phyloP scores from a whole-genome alignment of 2,888 invertebrate species.

The Stramonita haemastoma region DNA sequence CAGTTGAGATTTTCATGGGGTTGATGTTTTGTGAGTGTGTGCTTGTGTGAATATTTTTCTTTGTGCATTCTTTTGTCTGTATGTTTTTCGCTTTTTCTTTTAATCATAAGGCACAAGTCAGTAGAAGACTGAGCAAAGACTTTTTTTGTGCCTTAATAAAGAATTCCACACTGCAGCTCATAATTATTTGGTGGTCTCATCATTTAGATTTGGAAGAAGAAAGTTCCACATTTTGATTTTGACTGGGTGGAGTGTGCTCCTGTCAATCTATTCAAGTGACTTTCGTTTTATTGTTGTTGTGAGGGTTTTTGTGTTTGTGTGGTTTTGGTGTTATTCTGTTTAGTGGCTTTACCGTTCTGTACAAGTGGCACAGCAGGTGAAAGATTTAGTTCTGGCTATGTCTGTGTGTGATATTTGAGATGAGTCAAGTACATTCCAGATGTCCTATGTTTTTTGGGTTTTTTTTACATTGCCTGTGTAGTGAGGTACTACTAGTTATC shows the following conservation, averaged over 20 bases:
- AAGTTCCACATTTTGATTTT: not conserved
- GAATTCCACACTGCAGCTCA: slow-evolving; percentile 6
- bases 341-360: not conserved
- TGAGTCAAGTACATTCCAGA: too few relatives aligned
- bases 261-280: not conserved
- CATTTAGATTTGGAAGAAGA: not conserved
- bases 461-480: too few relatives aligned
- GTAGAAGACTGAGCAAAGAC: not conserved
- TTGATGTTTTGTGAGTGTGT: too few relatives aligned
- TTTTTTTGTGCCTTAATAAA: not conserved
- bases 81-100: not conserved
- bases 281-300: not conserved
- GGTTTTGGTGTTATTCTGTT: not conserved
- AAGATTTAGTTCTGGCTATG: too few relatives aligned
- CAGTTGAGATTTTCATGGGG: too few relatives aligned
- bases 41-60: too few relatives aligned
- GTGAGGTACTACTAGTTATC: too few relatives aligned
- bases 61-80: not conserved
- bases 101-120: not conserved
- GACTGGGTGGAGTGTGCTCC: not conserved
- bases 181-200: not conserved
- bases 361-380: too few relatives aligned
- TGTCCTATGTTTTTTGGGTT: too few relatives aligned
- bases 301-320: not conserved
- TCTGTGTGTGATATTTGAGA: too few relatives aligned